These are phyloP conservation scores for Heterotilapia buettikoferi DNA, from an alignment of 2,113 vertebrate genomes.

Conservation along the genomic window DNA sequence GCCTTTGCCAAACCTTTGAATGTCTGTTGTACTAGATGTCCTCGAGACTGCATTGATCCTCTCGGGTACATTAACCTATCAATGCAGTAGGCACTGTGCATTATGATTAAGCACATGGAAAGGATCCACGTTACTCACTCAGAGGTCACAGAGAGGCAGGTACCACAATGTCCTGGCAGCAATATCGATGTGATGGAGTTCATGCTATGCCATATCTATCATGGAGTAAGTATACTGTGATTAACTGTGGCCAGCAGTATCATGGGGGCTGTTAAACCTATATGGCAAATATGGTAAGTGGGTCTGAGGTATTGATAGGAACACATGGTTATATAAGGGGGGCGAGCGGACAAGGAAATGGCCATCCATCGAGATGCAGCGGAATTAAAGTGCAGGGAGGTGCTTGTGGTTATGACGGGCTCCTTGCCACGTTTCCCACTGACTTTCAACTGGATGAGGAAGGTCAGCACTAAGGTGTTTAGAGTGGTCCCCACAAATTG, in stretches of 20 bases:
- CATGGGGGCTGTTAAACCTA: conserved; percentile 22
- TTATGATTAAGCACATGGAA: conserved; percentile 58
- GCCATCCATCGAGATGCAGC: conserved; percentile 6
- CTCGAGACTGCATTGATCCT: conserved; percentile 56
- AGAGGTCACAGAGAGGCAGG: conserved; percentile 44
- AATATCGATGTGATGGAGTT: conserved; percentile 59
- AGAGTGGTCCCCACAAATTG: conserved; percentile 70
- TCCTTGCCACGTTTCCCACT: conserved; percentile 62
- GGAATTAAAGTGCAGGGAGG: conserved; percentile 62
- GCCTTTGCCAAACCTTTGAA: conserved; percentile 41
- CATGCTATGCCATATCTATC: conserved; percentile 28
- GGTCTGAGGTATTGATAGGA: conserved; percentile 40
- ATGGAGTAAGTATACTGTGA: conserved; percentile 42
- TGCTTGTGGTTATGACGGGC: conserved; percentile 25
- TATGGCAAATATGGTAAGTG: conserved; percentile 33
- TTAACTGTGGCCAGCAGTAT: conserved; percentile 35
- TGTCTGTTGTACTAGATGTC: conserved; percentile 34
- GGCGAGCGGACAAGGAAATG: neutral
- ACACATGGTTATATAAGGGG: conserved; percentile 25
- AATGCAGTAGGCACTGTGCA: conserved; percentile 31
- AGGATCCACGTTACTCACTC: conserved; percentile 37
- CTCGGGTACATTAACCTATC: conserved; percentile 53
- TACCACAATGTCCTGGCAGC: conserved; percentile 34
- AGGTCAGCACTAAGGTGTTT: conserved; percentile 68
- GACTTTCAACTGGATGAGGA: conserved; percentile 61